phyloP scores from a whole-genome alignment of 2,113 vertebrate genomes.

The Siniperca chuatsi region DNA sequence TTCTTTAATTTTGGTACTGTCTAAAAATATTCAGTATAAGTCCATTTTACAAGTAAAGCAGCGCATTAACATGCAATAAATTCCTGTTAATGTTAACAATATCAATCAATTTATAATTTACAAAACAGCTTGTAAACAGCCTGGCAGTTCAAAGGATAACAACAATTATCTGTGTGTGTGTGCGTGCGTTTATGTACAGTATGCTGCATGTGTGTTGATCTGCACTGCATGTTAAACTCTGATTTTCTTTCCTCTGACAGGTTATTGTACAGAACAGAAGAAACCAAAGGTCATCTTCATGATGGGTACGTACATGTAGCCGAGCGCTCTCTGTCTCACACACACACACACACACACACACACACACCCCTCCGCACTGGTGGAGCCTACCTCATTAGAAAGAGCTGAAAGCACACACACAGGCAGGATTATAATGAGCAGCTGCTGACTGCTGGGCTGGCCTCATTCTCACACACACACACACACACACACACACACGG shows the following conservation, averaged over 20 bases:
- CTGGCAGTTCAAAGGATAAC: too few species aligned
- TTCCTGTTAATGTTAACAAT: background rate
- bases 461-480: background rate
- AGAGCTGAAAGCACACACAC: background rate
- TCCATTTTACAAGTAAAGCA: background rate
- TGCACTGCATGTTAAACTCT: constrained; percentile 10
- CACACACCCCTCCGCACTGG: background rate
- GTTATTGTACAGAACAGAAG: constrained; percentile 87
- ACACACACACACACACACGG: background rate
- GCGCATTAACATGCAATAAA: background rate
- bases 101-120: background rate
- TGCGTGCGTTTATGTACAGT: background rate
- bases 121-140: background rate
- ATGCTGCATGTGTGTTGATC: background rate
- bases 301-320: constrained; percentile 87
- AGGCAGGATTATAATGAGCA: constrained; percentile 14
- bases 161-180: too few species aligned
- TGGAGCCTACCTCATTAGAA: constrained; percentile 18
- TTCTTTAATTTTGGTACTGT: too few species aligned
- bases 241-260: constrained; percentile 62
- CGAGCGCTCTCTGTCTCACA: background rate
- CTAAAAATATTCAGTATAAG: too few species aligned
- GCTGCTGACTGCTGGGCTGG: constrained; percentile 16
- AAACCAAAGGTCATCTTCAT: constrained; percentile 94
- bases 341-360: constrained; percentile 14